phyloP scores from a whole-genome alignment of 2,888 invertebrate genomes.

The Antitype chi region DNA sequence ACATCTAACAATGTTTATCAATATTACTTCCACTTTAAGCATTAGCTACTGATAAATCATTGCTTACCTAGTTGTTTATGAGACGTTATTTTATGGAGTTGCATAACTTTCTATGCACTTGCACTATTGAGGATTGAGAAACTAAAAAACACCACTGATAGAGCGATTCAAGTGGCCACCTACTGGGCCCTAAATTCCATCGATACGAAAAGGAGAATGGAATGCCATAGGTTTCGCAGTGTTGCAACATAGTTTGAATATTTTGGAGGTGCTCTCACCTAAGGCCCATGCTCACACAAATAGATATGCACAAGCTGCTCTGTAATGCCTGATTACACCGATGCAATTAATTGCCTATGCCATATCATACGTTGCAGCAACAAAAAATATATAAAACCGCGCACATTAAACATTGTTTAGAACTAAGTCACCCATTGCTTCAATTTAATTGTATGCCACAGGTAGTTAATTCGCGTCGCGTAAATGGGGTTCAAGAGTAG shows the following conservation, averaged over 20 bases:
- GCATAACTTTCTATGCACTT: not conserved
- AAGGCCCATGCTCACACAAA: not conserved
- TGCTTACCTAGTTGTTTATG: not conserved
- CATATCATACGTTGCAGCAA: not conserved
- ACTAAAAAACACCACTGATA: not conserved
- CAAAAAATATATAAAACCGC: not conserved
- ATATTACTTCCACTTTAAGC: not conserved
- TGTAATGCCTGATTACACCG: not conserved
- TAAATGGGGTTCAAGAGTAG: not conserved
- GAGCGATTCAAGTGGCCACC: not conserved
- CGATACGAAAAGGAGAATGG: not conserved
- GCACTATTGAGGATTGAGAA: not conserved
- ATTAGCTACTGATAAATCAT: not conserved
- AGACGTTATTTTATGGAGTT: not conserved
- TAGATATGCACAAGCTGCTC: not conserved
- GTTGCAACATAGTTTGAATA: not conserved
- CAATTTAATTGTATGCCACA: not conserved
- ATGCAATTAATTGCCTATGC: not conserved
- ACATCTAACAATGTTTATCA: slow-evolving; percentile 8
- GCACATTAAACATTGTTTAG: too few species aligned
- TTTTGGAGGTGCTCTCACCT: not conserved
- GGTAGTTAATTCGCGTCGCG: not conserved
- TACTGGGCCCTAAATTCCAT: not conserved
- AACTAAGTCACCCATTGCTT: not conserved
- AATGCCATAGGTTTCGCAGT: not conserved